Conservation (phyloP, 1,140 invertebrate genomes). For the Cyclargus thomasi region DNA sequence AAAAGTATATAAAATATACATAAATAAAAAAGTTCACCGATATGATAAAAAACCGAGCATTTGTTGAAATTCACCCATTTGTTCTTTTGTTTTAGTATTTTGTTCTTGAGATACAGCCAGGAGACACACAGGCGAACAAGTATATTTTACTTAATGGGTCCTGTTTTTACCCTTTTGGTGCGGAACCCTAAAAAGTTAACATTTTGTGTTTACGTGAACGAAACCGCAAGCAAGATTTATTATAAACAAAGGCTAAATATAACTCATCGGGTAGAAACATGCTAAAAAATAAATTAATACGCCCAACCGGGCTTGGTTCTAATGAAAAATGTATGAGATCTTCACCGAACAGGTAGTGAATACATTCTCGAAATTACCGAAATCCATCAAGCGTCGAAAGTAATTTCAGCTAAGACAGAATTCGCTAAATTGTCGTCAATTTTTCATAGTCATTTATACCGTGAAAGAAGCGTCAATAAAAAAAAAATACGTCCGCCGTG, state of each 20-base stretch:
- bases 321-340: neutral
- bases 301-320: neutral
- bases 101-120: too few relatives aligned
- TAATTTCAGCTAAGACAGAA: neutral
- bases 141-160: too few relatives aligned
- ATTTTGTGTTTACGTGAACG: neutral
- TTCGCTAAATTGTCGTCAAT: neutral
- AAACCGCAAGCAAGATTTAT: neutral
- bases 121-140: too few relatives aligned
- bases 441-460: neutral
- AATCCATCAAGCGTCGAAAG: neutral
- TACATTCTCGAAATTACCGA: neutral
- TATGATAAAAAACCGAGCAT: too few relatives aligned
- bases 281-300: neutral
- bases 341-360: neutral
- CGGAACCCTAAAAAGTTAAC: neutral
- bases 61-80: too few relatives aligned
- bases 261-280: neutral
- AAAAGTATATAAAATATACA: too few relatives aligned
- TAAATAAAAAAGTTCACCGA: too few relatives aligned
- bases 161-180: too few relatives aligned
- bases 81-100: too few relatives aligned
- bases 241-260: neutral
- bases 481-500: neutral
- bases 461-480: neutral